Evolutionary conservation across 2,113 vertebrate species (phyloP).

Genomic region (Xenopus laevis): DNA sequence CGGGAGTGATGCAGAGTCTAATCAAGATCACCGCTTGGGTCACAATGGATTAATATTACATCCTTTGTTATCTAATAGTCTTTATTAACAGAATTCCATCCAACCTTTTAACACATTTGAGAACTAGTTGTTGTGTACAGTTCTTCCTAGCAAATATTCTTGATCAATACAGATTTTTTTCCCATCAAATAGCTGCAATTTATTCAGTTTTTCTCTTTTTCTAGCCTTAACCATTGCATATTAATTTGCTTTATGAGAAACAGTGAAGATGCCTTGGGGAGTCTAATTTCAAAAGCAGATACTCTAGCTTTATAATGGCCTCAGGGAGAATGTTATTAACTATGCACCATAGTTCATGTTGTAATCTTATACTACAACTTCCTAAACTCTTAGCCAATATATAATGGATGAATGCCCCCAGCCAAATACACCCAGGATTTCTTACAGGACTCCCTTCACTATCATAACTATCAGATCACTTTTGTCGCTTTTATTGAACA

Average conservation of each 20-base stretch:
- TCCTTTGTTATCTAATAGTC: background rate
- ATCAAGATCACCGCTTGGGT: constrained; percentile 4
- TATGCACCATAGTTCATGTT: constrained; percentile 13
- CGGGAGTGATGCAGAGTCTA: constrained; percentile 22
- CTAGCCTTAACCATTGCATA: background rate
- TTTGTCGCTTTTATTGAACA: constrained; percentile 26
- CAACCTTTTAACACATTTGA: background rate
- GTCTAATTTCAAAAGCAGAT: background rate
- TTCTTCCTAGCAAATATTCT: background rate
- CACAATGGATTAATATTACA: background rate
- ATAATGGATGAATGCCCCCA: constrained; percentile 5
- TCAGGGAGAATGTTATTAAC: constrained; percentile 17
- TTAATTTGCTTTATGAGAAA: background rate
- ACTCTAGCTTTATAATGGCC: constrained; percentile 10
- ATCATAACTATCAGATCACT: constrained; percentile 18
- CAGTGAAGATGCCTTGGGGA: background rate
- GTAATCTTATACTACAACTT: constrained; percentile 38
- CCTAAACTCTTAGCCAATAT: constrained; percentile 32
- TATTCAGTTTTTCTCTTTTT: too few relatives aligned
- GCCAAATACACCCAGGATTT: background rate
- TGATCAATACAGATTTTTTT: too few relatives aligned
- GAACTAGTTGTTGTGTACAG: too few relatives aligned
- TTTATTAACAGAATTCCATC: constrained; percentile 13
- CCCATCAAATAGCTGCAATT: too few relatives aligned
- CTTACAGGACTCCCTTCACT: constrained; percentile 12